These are phyloP conservation scores for Cynoglossus semilaevis DNA, from an alignment of 2,113 vertebrate genomes.

Conservation along the genomic window DNA sequence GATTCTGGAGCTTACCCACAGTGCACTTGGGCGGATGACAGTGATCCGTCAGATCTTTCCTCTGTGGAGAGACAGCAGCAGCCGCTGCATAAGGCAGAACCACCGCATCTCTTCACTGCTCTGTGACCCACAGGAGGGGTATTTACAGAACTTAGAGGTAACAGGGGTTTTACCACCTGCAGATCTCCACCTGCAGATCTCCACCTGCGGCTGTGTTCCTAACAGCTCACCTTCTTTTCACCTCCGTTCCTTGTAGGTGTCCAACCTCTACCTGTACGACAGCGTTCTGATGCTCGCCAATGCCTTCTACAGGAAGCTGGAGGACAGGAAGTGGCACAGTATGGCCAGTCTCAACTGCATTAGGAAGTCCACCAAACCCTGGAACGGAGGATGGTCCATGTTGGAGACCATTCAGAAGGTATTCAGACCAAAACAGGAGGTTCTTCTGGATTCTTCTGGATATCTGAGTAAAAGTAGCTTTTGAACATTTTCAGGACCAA, in stretches of 20 bases:
- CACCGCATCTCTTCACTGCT: slow-evolving; percentile 93
- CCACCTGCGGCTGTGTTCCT: too few species aligned
- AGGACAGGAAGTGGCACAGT: slow-evolving; percentile 99
- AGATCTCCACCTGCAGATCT: too few species aligned
- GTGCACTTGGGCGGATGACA: slow-evolving; percentile 93
- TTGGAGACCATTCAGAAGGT: slow-evolving; percentile 98
- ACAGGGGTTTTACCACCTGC: too few species aligned
- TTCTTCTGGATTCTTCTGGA: too few species aligned
- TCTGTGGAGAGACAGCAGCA: slow-evolving; percentile 81
- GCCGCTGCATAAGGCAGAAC: slow-evolving; percentile 90
- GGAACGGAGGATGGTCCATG: slow-evolving; percentile 98
- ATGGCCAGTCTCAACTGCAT: slow-evolving; percentile 99
- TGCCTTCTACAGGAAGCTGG: slow-evolving; percentile 97
- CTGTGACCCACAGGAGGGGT: slow-evolving; percentile 94
- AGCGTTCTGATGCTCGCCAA: slow-evolving; percentile 97
- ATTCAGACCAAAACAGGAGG: too few species aligned
- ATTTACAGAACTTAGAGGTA: slow-evolving; percentile 96
- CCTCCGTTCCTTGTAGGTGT: slow-evolving; percentile 79
- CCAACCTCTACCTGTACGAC: slow-evolving; percentile 97
- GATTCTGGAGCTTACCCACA: slow-evolving; percentile 92
- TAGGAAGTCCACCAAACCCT: slow-evolving; percentile 95
- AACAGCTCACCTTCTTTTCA: background rate
- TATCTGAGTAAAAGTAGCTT: too few species aligned
- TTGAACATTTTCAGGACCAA: too few species aligned
- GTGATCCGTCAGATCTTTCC: slow-evolving; percentile 96